Percentiles rank a stretch among this genome's conserved stretches.
Conservation (phyloP, 2,113 vertebrate genomes). For the Pandion haliaetus region DNA sequence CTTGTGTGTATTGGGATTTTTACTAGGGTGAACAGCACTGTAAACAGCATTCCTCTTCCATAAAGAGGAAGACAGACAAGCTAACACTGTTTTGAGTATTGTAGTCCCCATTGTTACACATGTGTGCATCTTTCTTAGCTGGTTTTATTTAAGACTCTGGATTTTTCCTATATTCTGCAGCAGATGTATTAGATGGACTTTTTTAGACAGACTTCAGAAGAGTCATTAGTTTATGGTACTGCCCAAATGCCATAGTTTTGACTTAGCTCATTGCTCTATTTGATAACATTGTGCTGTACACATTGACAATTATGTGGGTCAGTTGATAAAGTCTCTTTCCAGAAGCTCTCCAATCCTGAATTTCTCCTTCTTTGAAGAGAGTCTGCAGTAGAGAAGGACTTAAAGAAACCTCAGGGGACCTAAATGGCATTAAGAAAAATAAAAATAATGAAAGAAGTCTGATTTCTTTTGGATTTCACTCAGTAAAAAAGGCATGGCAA, state of each 20-base stretch:
- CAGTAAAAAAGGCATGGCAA: background rate
- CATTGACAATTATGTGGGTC: background rate
- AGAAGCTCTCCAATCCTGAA: background rate
- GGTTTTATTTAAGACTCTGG: background rate
- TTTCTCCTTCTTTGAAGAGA: background rate
- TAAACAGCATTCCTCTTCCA: background rate
- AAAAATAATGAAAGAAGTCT: background rate
- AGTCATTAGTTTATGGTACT: background rate
- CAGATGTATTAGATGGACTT: background rate
- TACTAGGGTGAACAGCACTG: background rate
- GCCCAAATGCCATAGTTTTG: background rate
- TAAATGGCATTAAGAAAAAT: background rate
- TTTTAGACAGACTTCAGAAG: background rate
- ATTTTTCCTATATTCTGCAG: background rate
- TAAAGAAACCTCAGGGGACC: background rate
- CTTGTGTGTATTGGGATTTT: background rate
- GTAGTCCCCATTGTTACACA: background rate
- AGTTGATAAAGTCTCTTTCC: background rate
- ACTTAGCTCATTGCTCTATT: background rate
- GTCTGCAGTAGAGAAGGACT: background rate
- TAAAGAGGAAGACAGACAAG: background rate
- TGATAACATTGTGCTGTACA: background rate
- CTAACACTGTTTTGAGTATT: rapidly evolving
- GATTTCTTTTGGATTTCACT: background rate
- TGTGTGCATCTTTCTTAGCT: background rate